Conservation (phyloP, 2,113 vertebrate genomes). For the Redunca redunca region DNA sequence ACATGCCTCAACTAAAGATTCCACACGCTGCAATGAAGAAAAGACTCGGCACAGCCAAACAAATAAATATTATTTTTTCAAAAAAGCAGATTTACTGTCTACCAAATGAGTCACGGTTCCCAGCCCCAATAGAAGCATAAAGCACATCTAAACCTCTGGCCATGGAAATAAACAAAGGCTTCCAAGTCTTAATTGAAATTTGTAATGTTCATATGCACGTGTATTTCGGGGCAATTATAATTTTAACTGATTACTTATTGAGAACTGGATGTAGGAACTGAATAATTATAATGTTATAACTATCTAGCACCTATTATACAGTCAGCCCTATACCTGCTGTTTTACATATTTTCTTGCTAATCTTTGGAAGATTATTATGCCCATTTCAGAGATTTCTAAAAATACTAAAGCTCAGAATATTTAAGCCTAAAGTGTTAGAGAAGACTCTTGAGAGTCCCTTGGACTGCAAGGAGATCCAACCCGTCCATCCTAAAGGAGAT, state of each 20-base stretch:
- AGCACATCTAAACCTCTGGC: neutral
- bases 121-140: neutral
- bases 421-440: neutral
- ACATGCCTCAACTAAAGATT: neutral
- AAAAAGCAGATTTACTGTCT: neutral
- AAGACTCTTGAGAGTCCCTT: too few relatives aligned
- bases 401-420: neutral
- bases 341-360: neutral
- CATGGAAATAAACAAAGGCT: neutral
- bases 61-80: neutral
- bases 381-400: neutral
- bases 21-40: neutral
- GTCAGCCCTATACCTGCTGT: neutral
- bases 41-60: neutral
- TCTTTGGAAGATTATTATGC: neutral
- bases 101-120: neutral
- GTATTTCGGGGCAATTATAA: neutral
- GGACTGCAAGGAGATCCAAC: too few relatives aligned
- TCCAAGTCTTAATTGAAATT: neutral
- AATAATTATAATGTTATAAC: neutral
- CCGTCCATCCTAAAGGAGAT: too few relatives aligned
- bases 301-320: neutral
- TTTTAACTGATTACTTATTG: constrained; percentile 22
- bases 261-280: neutral
- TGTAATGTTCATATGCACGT: neutral